Conservation (phyloP, 2,113 vertebrate genomes). For the Ramphastos sulfuratus region DNA sequence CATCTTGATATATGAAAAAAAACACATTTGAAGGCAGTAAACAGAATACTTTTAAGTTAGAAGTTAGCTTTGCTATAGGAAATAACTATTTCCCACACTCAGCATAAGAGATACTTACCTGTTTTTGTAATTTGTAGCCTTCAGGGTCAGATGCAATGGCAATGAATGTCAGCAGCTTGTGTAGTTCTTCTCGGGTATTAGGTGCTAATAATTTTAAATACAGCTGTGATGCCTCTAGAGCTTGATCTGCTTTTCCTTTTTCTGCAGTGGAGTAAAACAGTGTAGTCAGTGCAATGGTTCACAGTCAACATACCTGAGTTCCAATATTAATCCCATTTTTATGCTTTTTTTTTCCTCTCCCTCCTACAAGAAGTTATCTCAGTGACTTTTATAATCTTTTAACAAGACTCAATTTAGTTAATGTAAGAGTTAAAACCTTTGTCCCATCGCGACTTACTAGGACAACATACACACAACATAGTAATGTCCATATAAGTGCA, state of each 20-base stretch:
- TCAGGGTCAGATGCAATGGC: conserved; percentile 65
- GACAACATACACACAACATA: too few species aligned
- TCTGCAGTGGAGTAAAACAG: conserved; percentile 64
- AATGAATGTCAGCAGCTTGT: conserved; percentile 79
- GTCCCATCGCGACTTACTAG: neutral
- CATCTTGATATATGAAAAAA: neutral
- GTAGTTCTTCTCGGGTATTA: conserved; percentile 77
- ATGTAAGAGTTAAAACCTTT: neutral
- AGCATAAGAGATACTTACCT: conserved; percentile 58
- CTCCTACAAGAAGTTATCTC: neutral
- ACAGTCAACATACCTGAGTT: neutral
- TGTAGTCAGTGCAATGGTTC: neutral
- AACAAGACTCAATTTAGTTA: neutral
- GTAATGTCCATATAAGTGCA: too few species aligned
- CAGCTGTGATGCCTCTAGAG: conserved; percentile 81
- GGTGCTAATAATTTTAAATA: conserved; percentile 79
- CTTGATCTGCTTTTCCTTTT: conserved; percentile 71
- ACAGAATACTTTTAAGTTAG: neutral
- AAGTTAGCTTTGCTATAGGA: neutral
- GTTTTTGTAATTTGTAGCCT: conserved; percentile 80
- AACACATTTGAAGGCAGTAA: neutral
- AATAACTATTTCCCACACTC: neutral
- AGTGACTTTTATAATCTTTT: neutral
- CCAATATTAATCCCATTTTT: neutral
- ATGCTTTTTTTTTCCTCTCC: too few species aligned